Percentiles rank a stretch among this genome's conserved stretches.
Conservation (phyloP, 2,113 vertebrate species). For the Pholis gunnellus region DNA sequence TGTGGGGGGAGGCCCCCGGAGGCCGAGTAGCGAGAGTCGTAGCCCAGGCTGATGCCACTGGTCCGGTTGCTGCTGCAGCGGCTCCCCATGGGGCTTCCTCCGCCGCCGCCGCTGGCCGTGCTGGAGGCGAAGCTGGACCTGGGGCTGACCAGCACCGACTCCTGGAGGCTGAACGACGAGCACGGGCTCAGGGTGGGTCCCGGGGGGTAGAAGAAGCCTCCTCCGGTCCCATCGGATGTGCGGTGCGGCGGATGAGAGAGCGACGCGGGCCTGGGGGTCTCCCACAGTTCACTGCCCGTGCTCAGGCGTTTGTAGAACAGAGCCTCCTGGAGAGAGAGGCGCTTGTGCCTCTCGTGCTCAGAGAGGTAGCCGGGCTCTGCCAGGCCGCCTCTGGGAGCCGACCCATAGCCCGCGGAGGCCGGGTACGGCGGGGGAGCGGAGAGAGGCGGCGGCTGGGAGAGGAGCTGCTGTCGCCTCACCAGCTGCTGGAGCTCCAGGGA, state of each 20-base stretch:
- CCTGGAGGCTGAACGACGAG: constrained; percentile 86
- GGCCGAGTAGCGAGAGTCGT: constrained; percentile 86
- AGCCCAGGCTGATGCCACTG: constrained; percentile 91
- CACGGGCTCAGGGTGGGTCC: constrained; percentile 82
- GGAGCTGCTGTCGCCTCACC: constrained; percentile 82
- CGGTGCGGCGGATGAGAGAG: constrained; percentile 80
- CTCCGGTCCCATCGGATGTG: constrained; percentile 65
- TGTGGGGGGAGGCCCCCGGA: constrained; percentile 75
- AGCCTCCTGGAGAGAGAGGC: constrained; percentile 85
- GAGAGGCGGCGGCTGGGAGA: constrained; percentile 79
- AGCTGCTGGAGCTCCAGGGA: constrained; percentile 86
- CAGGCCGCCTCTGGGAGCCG: constrained; percentile 57
- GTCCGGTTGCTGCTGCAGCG: constrained; percentile 90
- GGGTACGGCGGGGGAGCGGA: constrained; percentile 76
- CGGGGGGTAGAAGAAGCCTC: constrained; percentile 76
- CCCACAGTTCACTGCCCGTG: constrained; percentile 84
- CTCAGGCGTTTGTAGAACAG: constrained; percentile 84
- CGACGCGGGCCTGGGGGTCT: constrained; percentile 78
- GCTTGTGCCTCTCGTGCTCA: constrained; percentile 85
- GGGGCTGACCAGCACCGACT: constrained; percentile 86
- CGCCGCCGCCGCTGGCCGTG: constrained; percentile 88
- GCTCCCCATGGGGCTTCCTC: constrained; percentile 87
- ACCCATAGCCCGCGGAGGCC: constrained; percentile 52
- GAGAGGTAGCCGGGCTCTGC: constrained; percentile 79
- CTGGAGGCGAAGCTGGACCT: constrained; percentile 90